Evolutionary conservation across 2,797 vertebrate genomes (phyloP).

Genomic region (Scolopax rusticola): DNA sequence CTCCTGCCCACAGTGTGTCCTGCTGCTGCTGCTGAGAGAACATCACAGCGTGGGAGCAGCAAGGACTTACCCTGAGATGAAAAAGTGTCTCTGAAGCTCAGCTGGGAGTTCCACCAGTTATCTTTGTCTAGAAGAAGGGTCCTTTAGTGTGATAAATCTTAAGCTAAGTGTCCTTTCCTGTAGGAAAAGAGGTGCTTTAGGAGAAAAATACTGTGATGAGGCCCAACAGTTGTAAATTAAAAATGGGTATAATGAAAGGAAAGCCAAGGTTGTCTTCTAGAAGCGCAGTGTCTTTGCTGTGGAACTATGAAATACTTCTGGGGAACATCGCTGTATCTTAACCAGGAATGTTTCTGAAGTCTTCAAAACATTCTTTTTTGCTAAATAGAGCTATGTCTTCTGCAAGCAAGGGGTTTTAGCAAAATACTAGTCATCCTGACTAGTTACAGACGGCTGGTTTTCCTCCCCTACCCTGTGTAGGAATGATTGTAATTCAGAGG

Average conservation of each 20-base stretch:
- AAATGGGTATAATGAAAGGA: not conserved
- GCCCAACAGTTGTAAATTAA: not conserved
- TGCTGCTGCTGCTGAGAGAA: not conserved
- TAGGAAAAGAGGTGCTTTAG: not conserved
- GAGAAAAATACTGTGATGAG: not conserved
- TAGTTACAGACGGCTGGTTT: not conserved
- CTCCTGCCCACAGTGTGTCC: not conserved
- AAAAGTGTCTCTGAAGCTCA: not conserved
- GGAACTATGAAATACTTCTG: not conserved
- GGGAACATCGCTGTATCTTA: fast-evolving
- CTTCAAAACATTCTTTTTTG: not conserved
- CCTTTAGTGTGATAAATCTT: not conserved
- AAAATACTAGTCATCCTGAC: not conserved
- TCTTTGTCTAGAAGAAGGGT: not conserved
- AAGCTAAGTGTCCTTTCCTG: too few relatives aligned
- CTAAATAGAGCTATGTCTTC: not conserved
- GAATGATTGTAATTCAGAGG: not conserved
- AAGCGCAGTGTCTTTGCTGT: not conserved
- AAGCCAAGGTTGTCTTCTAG: not conserved
- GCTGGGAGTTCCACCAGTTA: not conserved
- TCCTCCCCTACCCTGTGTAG: not conserved
- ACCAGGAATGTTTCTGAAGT: not conserved
- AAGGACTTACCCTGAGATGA: not conserved
- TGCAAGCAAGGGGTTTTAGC: too few relatives aligned
- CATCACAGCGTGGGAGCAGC: not conserved